Evolutionary conservation across 1,140 invertebrate genomes (phyloP), one percentile per base, ranked within the genome.

Genomic region (Caerostris darwini): DNA sequence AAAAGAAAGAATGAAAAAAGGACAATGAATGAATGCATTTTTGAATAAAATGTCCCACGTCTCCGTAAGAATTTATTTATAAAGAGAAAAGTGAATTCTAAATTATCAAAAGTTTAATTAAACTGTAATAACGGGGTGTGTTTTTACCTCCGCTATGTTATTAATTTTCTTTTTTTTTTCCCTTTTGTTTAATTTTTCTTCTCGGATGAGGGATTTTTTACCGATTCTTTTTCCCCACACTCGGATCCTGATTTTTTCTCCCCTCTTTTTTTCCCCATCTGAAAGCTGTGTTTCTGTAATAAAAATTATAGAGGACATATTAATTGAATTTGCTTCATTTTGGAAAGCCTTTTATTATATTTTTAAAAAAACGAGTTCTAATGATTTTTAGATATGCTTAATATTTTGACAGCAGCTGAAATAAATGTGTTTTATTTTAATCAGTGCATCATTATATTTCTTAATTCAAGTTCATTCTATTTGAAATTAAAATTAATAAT

Each of bases 41-140:
- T 64, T 64, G 81, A 91, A 85, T 71, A 82, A 81, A 81, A 81
- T 50, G 53, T 56, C 34, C 77, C 50, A 14, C 59, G 58, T 71
- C 61, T 61, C 61, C 90, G 77, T 50, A 54, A 57, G 87, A 94
- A 88, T 94, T 94, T 94, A 94, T 94, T 94, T 94, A 82, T 86
- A 94, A 94, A 94, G 85, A 82, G 86, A 88, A 57, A 87, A 94
- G 92, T 88, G 92, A 94, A 88, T 94, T 94, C 92, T 94, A 89
- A 94, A 94, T 94, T 94, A 94, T 89, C 92, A 88, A 94, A 94
- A 94, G 85, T 94, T 94, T 94, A 94, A 94, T 94, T 94, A 94
- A 94, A 94, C 86, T 94, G 92, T 61, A 88, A 94, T 94, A 94
- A 88, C 86, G 34, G 86, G 19, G 56, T 54, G 14, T 87, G 92